These are phyloP conservation scores for Yasuhikotakia modesta DNA, from an alignment of 2,797 vertebrate genomes.

Conservation along the genomic window DNA sequence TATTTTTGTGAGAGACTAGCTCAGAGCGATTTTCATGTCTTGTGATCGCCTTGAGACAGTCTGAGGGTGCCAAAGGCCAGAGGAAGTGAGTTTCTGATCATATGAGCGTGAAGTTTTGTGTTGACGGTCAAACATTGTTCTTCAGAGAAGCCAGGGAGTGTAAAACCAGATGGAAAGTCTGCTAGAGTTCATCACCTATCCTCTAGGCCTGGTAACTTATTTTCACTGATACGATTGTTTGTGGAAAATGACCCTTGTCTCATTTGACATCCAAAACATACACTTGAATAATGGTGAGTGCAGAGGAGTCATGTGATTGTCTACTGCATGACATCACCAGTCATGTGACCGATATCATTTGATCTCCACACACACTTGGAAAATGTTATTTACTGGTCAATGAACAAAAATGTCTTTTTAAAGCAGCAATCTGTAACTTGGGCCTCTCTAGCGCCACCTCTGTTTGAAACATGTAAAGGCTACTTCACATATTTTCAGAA, in stretches of 20 bases:
- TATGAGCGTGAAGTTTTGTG: slow-evolving; percentile 45
- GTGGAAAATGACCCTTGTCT: slow-evolving; percentile 38
- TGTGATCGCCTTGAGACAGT: slow-evolving; percentile 57
- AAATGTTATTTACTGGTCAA: slow-evolving; percentile 3
- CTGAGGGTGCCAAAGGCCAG: slow-evolving; percentile 33
- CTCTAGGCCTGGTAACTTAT: slow-evolving; percentile 38
- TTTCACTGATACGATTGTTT: slow-evolving; percentile 24
- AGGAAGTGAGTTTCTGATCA: slow-evolving; percentile 50
- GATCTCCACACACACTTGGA: slow-evolving; percentile 14
- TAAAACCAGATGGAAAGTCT: slow-evolving; percentile 43
- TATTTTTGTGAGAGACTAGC: slow-evolving; percentile 28
- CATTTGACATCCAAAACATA: slow-evolving; percentile 36
- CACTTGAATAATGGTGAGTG: slow-evolving; percentile 1
- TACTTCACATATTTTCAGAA: too few species aligned
- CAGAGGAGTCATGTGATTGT: slow-evolving; percentile 23
- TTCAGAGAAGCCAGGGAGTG: slow-evolving; percentile 13
- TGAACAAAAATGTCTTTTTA: background rate
- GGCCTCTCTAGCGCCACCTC: too few species aligned
- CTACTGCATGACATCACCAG: slow-evolving; percentile 39
- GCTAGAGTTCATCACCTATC: slow-evolving; percentile 39
- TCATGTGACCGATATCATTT: slow-evolving; percentile 27
- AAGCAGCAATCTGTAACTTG: too few species aligned
- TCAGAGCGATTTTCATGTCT: slow-evolving; percentile 42
- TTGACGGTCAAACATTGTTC: slow-evolving; percentile 45
- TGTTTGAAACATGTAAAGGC: too few species aligned